Evolutionary conservation across 1,140 invertebrate species (phyloP).

Genomic region (Drosophila ogumai): DNA sequence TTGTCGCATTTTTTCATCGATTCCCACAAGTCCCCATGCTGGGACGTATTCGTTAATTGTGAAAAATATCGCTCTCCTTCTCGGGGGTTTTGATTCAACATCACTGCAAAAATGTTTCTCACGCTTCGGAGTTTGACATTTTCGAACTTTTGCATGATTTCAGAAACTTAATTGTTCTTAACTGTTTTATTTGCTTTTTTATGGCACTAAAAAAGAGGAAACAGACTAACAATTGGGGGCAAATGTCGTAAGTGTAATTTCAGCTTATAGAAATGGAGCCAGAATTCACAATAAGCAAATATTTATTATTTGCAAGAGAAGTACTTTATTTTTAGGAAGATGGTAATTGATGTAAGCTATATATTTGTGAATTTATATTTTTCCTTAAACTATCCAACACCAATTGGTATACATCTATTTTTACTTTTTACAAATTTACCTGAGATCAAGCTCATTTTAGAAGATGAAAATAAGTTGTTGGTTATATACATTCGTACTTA

Average conservation of each 20-base stretch:
- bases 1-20: slow-evolving; percentile 36
- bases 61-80: slow-evolving; percentile 75
- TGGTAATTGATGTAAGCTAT: not conserved
- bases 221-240: slow-evolving; percentile 33
- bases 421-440: too few species aligned
- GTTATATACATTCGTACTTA: too few species aligned
- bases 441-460: too few species aligned
- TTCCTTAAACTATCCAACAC: not conserved
- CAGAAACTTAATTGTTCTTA: slow-evolving; percentile 83
- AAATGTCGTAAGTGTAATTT: slow-evolving; percentile 28
- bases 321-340: not conserved
- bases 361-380: not conserved
- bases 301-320: not conserved
- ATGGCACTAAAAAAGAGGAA: slow-evolving; percentile 10
- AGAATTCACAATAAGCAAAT: not conserved
- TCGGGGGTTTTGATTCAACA: slow-evolving; percentile 73
- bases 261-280: slow-evolving; percentile 34
- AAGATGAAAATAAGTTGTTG: not conserved
- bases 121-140: slow-evolving; percentile 84
- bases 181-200: slow-evolving; percentile 75
- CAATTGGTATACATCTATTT: too few species aligned
- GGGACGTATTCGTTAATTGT: slow-evolving; percentile 70
- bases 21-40: slow-evolving; percentile 65
- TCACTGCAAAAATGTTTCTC: slow-evolving; percentile 81
- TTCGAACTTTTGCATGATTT: slow-evolving; percentile 85